Evolutionary conservation across 2,888 invertebrate species (phyloP).

Genomic region (Hypolimnas misippus): DNA sequence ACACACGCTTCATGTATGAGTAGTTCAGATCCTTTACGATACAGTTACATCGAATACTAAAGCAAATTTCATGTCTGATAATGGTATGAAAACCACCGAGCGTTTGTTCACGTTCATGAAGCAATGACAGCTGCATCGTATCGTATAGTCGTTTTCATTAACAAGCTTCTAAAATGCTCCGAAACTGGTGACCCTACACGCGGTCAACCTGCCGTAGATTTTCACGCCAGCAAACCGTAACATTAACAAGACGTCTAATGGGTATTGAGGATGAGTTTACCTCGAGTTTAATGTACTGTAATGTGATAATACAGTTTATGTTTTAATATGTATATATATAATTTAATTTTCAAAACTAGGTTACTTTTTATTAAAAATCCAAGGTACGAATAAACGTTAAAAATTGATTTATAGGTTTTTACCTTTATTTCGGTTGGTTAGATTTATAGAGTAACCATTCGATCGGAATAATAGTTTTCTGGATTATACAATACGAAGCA

Average conservation of each 20-base stretch:
- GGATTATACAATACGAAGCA: too few species aligned
- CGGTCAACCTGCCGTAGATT: neutral
- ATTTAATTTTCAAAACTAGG: too few species aligned
- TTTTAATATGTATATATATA: too few species aligned
- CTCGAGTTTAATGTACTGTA: neutral
- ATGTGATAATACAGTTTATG: neutral
- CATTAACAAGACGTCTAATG: neutral
- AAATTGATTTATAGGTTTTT: too few species aligned
- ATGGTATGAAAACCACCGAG: neutral
- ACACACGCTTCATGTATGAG: too few species aligned
- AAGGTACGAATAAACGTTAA: too few species aligned
- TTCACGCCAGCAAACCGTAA: conserved; percentile 1
- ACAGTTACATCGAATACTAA: neutral
- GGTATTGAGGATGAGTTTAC: neutral
- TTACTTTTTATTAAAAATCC: too few species aligned
- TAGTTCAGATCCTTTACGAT: too few species aligned
- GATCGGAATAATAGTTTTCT: too few species aligned
- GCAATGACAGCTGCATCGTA: neutral
- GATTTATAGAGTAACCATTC: too few species aligned
- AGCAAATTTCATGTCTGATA: neutral
- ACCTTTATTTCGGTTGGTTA: too few species aligned
- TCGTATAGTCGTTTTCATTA: conserved; percentile 4
- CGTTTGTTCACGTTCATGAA: neutral
- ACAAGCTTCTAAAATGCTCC: neutral
- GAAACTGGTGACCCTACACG: neutral